Evolutionary conservation across 2,888 invertebrate species (phyloP).

Genomic region (Cheilosia urbana): DNA sequence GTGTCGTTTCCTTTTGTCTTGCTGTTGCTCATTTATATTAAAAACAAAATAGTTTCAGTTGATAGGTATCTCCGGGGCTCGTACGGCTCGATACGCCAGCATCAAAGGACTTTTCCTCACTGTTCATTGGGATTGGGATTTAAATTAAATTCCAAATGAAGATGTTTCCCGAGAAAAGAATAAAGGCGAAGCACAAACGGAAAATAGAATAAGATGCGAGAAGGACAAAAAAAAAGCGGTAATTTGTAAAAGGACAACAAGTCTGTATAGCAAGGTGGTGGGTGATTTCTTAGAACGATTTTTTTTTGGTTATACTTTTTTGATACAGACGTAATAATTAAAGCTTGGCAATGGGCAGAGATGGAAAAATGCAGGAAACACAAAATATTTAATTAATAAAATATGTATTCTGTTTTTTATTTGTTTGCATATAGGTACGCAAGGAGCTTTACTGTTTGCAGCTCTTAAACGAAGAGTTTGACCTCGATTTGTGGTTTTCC

Average conservation of each 20-base stretch:
- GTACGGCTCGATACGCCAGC: slow-evolving; percentile 26
- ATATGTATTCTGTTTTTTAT: no score
- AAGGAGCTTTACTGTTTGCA: no score
- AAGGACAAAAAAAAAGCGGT: slow-evolving; percentile 33
- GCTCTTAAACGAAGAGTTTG: no score
- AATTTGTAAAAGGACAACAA: slow-evolving; percentile 55
- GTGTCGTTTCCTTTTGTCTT: slow-evolving; percentile 44
- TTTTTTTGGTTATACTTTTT: slow-evolving; percentile 20
- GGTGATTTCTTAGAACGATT: background rate
- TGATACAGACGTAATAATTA: slow-evolving; percentile 38
- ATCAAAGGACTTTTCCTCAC: slow-evolving; percentile 61
- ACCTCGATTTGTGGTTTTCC: no score
- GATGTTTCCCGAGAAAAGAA: slow-evolving; percentile 43
- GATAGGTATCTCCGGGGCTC: slow-evolving; percentile 55
- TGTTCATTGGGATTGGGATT: slow-evolving; percentile 43
- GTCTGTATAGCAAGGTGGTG: slow-evolving; percentile 10
- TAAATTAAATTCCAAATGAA: slow-evolving; percentile 73
- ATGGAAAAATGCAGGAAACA: background rate
- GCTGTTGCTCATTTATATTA: slow-evolving; percentile 58
- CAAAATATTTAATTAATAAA: no score
- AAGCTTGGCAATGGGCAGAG: slow-evolving; percentile 26
- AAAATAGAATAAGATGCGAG: slow-evolving; percentile 3
- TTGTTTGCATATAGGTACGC: no score
- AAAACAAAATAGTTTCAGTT: slow-evolving; percentile 69
- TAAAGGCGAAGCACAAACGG: background rate